These are phyloP conservation scores for Hemiprocne comata DNA, from an alignment of 2,113 vertebrate species.

Conservation along the genomic window DNA sequence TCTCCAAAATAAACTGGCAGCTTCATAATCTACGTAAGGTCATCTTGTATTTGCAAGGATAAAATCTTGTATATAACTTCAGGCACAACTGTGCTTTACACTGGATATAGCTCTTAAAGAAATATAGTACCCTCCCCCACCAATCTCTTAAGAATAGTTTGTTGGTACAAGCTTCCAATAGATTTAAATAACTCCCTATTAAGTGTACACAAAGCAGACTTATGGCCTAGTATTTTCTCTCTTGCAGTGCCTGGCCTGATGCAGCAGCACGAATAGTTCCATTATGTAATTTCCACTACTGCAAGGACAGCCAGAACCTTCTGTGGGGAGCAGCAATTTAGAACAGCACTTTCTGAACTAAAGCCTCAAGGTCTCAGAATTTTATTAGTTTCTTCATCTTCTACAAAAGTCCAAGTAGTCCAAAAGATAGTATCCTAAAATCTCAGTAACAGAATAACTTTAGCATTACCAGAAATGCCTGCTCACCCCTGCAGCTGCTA, in stretches of 20 bases:
- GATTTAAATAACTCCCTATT: constrained; percentile 12
- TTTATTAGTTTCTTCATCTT: neutral
- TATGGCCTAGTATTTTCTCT: neutral
- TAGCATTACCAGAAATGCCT: neutral
- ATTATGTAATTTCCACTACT: neutral
- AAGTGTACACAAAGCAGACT: neutral
- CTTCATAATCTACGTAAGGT: neutral
- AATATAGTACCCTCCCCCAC: neutral
- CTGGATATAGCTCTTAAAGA: neutral
- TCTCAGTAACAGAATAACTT: neutral
- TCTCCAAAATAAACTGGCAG: neutral
- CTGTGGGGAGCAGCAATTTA: neutral
- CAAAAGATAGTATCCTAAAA: neutral
- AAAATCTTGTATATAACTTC: neutral
- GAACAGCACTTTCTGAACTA: neutral
- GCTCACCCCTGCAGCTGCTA: neutral
- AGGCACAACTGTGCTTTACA: neutral
- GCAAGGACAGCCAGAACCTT: neutral
- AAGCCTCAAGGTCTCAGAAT: neutral
- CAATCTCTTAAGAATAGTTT: neutral
- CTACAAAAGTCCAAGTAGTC: neutral
- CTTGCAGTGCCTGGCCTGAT: neutral
- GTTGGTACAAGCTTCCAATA: neutral
- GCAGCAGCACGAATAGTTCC: neutral
- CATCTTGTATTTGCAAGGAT: neutral